These are phyloP conservation scores for Apolygus lucorum DNA, from an alignment of 1,140 invertebrate species.

Conservation along the genomic window DNA sequence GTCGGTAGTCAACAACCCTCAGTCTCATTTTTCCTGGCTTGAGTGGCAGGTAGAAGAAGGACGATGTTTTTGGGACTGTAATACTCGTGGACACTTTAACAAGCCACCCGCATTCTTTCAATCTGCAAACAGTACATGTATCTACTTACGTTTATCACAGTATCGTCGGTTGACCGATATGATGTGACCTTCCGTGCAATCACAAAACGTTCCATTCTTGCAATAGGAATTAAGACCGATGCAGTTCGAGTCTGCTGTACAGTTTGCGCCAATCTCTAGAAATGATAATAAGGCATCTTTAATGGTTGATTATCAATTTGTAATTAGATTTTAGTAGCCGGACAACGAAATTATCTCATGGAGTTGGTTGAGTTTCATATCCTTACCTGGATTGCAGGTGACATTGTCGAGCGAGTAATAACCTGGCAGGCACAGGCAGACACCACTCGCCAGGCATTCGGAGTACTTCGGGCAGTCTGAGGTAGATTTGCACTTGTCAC, in stretches of 20 bases:
- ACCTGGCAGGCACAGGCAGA: constrained; percentile 34
- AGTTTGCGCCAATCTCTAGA: constrained; percentile 35
- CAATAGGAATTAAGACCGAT: constrained; percentile 31
- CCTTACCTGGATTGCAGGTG: constrained; percentile 35
- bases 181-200: constrained; percentile 22
- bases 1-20: no score
- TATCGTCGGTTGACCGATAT: constrained; percentile 29
- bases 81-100: no score
- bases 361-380: no score
- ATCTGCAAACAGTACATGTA: no score
- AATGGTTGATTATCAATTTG: no score
- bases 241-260: constrained; percentile 10
- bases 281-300: not conserved
- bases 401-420: constrained; percentile 22
- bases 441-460: constrained; percentile 21
- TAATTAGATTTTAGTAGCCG: no score
- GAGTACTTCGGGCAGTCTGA: constrained; percentile 24
- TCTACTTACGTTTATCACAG: constrained; percentile 34
- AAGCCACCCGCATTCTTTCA: no score
- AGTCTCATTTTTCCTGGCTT: no score
- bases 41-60: no score
- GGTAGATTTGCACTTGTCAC: constrained; percentile 23
- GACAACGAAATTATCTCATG: no score
- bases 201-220: constrained; percentile 32
- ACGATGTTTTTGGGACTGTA: no score